Evolutionary conservation across 2,888 invertebrate species (phyloP).

Genomic region (Rhynchonema sp.): DNA sequence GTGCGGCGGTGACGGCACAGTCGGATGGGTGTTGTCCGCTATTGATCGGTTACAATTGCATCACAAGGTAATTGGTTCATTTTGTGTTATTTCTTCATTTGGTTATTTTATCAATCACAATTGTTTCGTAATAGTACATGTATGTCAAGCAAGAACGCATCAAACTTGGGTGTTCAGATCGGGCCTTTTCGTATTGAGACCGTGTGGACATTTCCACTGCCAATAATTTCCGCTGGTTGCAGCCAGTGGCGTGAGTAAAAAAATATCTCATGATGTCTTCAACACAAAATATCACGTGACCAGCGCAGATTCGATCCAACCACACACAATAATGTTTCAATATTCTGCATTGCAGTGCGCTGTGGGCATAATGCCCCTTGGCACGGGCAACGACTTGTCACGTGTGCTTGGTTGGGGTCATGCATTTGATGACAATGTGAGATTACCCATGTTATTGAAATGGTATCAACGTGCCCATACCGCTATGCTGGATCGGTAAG

Average conservation of each 20-base stretch:
- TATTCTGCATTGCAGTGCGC: constrained; percentile 67
- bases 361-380: constrained; percentile 78
- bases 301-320: no score
- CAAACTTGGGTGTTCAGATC: no score
- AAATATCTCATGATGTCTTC: no score
- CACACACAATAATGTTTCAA: no score
- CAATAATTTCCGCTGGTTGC: no score
- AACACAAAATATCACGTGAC: no score
- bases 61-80: constrained; percentile 14
- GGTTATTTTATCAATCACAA: no score
- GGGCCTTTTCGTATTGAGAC: no score
- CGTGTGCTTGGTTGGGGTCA: constrained; percentile 89
- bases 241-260: no score
- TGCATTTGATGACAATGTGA: constrained; percentile 79
- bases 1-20: constrained; percentile 91
- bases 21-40: constrained; percentile 91
- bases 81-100: neutral
- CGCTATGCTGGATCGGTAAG: constrained; percentile 88
- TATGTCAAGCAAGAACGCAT: no score
- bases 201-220: no score
- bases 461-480: constrained; percentile 89
- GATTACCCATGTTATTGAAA: constrained; percentile 64
- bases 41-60: constrained; percentile 76
- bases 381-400: constrained; percentile 88
- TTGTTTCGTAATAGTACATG: no score